A percentile compares a stretch with the other conserved stretches of the same genome.
These are phyloP conservation scores for Holcopasites calliopsidis DNA, from an alignment of 1,140 invertebrate genomes.

Conservation along the genomic window DNA sequence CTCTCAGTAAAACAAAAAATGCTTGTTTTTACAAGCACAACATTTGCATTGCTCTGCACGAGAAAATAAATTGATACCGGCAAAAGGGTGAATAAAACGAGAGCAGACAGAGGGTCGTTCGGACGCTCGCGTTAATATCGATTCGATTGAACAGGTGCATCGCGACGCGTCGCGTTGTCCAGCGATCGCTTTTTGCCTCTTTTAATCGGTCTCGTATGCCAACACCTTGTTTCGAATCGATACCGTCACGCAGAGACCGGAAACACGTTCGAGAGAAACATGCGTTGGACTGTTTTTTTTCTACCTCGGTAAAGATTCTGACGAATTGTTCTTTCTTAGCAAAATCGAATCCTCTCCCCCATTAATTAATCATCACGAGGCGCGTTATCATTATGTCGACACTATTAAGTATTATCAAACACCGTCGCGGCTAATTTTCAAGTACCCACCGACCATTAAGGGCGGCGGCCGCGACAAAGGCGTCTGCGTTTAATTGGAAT, in stretches of 20 bases:
- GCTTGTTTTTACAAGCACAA: too few relatives aligned
- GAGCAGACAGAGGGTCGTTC: not conserved
- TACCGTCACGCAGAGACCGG: constrained; percentile 6
- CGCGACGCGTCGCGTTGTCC: constrained; percentile 14
- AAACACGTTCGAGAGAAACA: not conserved
- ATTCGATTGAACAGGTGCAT: not conserved
- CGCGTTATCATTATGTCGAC: too few relatives aligned
- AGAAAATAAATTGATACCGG: too few relatives aligned
- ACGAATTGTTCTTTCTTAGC: not conserved
- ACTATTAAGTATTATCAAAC: too few relatives aligned
- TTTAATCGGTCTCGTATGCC: constrained; percentile 14
- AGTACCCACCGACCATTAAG: too few relatives aligned
- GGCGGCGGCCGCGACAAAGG: not conserved
- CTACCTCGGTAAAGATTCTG: not conserved
- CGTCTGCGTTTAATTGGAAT: constrained; percentile 28
- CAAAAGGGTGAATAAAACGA: constrained; percentile 7
- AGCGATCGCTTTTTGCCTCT: constrained; percentile 29
- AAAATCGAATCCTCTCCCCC: too few relatives aligned
- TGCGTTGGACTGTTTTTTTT: not conserved
- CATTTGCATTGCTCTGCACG: too few relatives aligned
- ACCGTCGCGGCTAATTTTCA: too few relatives aligned
- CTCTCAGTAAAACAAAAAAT: too few relatives aligned
- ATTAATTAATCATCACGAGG: too few relatives aligned
- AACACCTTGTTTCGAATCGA: constrained; percentile 17
- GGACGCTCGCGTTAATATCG: constrained; percentile 13